These are phyloP conservation scores for Aspidiotus destructor DNA, from an alignment of 2,888 invertebrate genomes.

Conservation along the genomic window DNA sequence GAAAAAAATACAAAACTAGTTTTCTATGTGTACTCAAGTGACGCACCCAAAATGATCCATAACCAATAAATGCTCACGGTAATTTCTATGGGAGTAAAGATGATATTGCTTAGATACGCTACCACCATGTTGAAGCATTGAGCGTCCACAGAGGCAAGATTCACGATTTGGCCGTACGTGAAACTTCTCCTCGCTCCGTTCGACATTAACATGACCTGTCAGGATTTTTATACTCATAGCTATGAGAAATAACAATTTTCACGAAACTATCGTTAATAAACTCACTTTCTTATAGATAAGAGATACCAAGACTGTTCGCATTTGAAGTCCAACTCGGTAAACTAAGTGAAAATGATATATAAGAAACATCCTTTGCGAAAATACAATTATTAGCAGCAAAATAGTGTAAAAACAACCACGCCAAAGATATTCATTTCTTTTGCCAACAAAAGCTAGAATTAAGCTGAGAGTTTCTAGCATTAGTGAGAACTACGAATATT, in stretches of 20 bases:
- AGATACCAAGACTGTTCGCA: slow-evolving; percentile 48
- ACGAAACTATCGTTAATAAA: too few relatives aligned
- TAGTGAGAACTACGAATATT: too few relatives aligned
- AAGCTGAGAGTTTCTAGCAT: too few relatives aligned
- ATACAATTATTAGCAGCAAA: slow-evolving; percentile 46
- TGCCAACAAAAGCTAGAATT: slow-evolving; percentile 11
- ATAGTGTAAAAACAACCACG: slow-evolving; percentile 50
- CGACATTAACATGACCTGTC: slow-evolving; percentile 42
- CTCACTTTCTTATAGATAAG: slow-evolving; percentile 48
- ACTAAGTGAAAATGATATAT: slow-evolving; percentile 49
- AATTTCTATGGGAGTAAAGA: slow-evolving; percentile 50
- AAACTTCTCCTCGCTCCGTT: slow-evolving; percentile 42
- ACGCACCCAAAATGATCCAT: slow-evolving; percentile 43
- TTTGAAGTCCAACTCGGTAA: slow-evolving; percentile 49
- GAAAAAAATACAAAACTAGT: too few relatives aligned
- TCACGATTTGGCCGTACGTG: slow-evolving; percentile 47
- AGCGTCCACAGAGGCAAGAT: slow-evolving; percentile 47
- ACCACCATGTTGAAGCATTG: slow-evolving; percentile 45
- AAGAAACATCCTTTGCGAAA: slow-evolving; percentile 47
- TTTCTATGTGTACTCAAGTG: too few relatives aligned
- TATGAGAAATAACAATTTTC: too few relatives aligned
- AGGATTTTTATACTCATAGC: neutral
- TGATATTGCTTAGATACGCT: slow-evolving; percentile 45
- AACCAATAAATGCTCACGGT: slow-evolving; percentile 46
- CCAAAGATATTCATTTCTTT: slow-evolving; percentile 43